Base-by-base conservation (phyloP, 2,797 vertebrate species). In the Halcyon smyrnensis region DNA sequence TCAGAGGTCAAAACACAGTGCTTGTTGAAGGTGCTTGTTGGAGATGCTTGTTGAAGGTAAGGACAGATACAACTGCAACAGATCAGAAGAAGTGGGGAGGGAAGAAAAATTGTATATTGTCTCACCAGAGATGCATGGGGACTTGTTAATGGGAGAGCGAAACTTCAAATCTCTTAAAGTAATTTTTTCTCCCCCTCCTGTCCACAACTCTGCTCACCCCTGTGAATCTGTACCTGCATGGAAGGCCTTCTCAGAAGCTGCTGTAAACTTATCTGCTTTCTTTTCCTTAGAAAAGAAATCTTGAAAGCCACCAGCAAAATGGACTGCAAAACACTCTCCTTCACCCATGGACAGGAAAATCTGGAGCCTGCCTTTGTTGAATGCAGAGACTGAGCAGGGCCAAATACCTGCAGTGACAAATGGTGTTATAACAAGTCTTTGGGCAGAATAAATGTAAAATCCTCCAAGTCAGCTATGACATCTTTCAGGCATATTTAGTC, bases 401-500 rank as follows among this genome's bases (percentile, higher is more conserved):
- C 53, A 84, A 68, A 57, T 92, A 88, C 86, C 91, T 87, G 64
- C 6, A 4, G 67, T 39, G 87, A 83, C 87, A 94, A 93, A 69
- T 2, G 88, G 50, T 48, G 80, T 76, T 90, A 69, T 30, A 84
- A 39, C 2, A 12, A 83, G 54, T 39, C 53, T 87, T 77, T 56
- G 59, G 82, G 74, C 50, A 80, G 80, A 93, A 93, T 50, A 89
- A 96, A 94, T 57, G 70, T 90, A 68, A 90, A 93, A 83, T 85
- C 71, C 68, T 89, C 53, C 88, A 84, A 93, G 86, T 80, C 88
- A 87, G 80, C 93, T 83, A 64, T 0, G 11, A 92, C 75, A 80
- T 92, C 89, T 94, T 95, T 94, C 93, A 95, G 71, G 62, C 78
- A 5, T 80, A 82, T 94, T 91, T 89, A 89, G 60, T 83, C 93